Percentiles rank a stretch among this genome's conserved stretches.
Evolutionary conservation across 2,113 vertebrate genomes (phyloP).

Genomic region (Rhinopomastus cyanomelas): DNA sequence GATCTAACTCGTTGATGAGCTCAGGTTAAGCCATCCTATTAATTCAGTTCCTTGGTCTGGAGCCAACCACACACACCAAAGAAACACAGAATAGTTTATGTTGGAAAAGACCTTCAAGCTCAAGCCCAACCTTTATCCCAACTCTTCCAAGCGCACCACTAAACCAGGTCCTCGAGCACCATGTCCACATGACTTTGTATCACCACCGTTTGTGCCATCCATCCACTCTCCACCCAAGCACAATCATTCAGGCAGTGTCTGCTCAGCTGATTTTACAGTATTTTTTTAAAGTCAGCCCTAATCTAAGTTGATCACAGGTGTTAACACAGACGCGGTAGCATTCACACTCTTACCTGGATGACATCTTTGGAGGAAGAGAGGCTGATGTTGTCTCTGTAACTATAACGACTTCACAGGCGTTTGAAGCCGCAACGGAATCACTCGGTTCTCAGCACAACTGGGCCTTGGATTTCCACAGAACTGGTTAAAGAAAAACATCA

Average conservation of each 20-base stretch:
- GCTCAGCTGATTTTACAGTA: background rate
- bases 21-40: background rate
- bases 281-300: background rate
- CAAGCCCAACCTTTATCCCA: too few relatives aligned
- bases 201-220: background rate
- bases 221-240: background rate
- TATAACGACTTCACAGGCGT: background rate
- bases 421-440: background rate
- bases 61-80: background rate
- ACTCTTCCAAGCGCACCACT: too few relatives aligned
- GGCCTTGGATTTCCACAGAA: background rate
- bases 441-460: background rate
- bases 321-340: background rate
- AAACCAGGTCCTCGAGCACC: too few relatives aligned
- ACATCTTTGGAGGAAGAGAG: background rate
- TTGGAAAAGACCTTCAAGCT: too few relatives aligned
- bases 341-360: background rate
- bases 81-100: too few relatives aligned
- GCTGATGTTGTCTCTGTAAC: background rate
- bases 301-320: background rate
- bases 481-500: background rate
- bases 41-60: background rate
- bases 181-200: background rate
- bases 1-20: background rate
- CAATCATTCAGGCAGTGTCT: background rate